Evolutionary conservation across 2,797 vertebrate genomes (phyloP).

Genomic region (Neostethus bicornis): DNA sequence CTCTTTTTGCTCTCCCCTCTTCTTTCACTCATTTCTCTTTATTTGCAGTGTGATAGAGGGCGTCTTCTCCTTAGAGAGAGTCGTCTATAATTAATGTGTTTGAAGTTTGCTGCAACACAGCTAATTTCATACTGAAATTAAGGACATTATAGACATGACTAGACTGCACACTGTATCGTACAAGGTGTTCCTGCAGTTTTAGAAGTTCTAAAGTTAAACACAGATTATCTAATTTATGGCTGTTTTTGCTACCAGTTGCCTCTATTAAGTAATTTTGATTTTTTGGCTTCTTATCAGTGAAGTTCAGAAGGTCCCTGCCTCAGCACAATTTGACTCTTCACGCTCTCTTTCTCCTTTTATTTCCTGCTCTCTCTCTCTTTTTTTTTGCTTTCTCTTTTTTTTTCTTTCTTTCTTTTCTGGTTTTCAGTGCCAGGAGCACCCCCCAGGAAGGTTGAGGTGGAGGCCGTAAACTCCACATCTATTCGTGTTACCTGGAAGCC

Average conservation of each 20-base stretch:
- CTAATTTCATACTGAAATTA: slow-evolving; percentile 72
- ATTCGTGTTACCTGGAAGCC: slow-evolving; percentile 93
- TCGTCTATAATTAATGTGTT: slow-evolving; percentile 74
- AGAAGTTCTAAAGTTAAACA: slow-evolving; percentile 21
- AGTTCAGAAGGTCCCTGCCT: slow-evolving; percentile 31
- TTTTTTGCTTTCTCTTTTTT: neutral
- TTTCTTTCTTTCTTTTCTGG: slow-evolving; percentile 11
- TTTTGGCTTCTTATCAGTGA: slow-evolving; percentile 48
- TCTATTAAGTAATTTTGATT: slow-evolving; percentile 43
- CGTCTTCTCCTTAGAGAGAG: slow-evolving; percentile 56
- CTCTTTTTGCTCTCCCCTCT: slow-evolving; percentile 12
- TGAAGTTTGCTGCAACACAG: slow-evolving; percentile 70
- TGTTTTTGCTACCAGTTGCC: slow-evolving; percentile 23
- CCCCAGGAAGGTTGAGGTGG: slow-evolving; percentile 90
- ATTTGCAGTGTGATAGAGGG: slow-evolving; percentile 56
- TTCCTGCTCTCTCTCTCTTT: slow-evolving; percentile 2
- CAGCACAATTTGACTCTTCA: slow-evolving; percentile 38
- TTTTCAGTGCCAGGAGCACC: slow-evolving; percentile 85
- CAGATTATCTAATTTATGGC: slow-evolving; percentile 38
- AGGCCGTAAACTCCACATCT: slow-evolving; percentile 91
- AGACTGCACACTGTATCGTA: slow-evolving; percentile 48
- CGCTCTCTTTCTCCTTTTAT: neutral
- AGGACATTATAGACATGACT: slow-evolving; percentile 54
- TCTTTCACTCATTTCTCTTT: slow-evolving; percentile 41
- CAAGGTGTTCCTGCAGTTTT: slow-evolving; percentile 28